Conservation (phyloP, 2,888 invertebrate species). For the Agriopis marginaria region DNA sequence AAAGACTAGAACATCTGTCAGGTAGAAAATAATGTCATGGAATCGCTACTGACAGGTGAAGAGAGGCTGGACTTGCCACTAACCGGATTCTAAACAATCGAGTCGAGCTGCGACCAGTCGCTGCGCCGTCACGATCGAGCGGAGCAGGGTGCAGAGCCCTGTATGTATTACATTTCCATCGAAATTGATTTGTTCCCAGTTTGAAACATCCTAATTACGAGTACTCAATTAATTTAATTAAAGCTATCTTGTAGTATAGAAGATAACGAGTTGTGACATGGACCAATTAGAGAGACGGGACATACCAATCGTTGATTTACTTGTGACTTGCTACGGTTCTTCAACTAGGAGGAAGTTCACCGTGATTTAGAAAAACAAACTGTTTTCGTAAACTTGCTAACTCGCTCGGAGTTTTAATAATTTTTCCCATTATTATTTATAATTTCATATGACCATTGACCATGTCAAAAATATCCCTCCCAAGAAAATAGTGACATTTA, state of each 20-base stretch:
- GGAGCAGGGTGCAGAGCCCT: constrained; percentile 23
- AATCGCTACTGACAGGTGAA: constrained; percentile 56
- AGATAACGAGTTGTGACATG: constrained; percentile 35
- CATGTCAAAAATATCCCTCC: constrained; percentile 24
- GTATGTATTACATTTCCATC: constrained; percentile 28
- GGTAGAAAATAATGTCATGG: constrained; percentile 74
- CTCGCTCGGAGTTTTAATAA: constrained; percentile 2
- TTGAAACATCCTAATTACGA: constrained; percentile 34
- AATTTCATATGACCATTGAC: background rate
- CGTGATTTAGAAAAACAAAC: background rate
- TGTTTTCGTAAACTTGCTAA: background rate
- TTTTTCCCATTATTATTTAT: background rate
- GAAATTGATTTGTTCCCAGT: constrained; percentile 36
- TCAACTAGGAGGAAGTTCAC: constrained; percentile 6
- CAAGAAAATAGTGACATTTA: constrained; percentile 34
- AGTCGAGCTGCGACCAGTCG: background rate
- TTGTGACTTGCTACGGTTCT: constrained; percentile 1
- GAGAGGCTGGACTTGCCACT: constrained; percentile 16
- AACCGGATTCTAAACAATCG: constrained; percentile 17
- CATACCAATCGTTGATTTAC: background rate
- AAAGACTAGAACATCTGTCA: constrained; percentile 81
- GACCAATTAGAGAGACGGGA: constrained; percentile 27
- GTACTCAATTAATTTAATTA: constrained; percentile 42
- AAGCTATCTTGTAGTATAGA: constrained; percentile 42
- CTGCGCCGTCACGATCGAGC: background rate